Base-by-base conservation (phyloP, 2,888 invertebrate genomes). In the Dorcus parallelipipedus region DNA sequence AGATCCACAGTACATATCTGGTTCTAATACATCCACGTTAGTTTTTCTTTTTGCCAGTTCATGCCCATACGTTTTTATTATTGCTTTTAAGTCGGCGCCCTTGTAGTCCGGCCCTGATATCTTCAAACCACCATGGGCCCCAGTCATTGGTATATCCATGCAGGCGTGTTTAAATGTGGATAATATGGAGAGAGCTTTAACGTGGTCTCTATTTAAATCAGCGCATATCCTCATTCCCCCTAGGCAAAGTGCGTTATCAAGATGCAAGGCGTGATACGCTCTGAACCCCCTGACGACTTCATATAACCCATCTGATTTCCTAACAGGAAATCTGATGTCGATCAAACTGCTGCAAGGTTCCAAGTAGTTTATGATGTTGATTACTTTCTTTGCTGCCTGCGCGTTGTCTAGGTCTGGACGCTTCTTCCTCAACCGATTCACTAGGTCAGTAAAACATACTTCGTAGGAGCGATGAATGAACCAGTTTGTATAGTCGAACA, bases 401-500 rank as follows among this genome's bases (percentile, higher is more conserved):
- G 61, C 49, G 6, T 62, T 55, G 38, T 40, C 63, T 4, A 67
- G 57, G 9, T 49, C 54, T 7, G 63, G 54, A 9, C 66, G 51
- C 4, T 26, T 43, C 6, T 54, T 52, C 55, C 63, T 42, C 40
- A 75, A 52, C 10, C 65, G 59, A 3, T 70, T 55, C 9, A 74
- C 70, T 38, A 78, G 64, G 40, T 67, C 67, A 1, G 70, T 64
- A 64, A 74, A 76, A 17, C 70, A 56, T 1, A 70, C 59, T 59
- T 76, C 73, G 56, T 74, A 74, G 6, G 75, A 71, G 52, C 66
- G 64, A 59, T 77, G 76, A 3, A 76, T 58, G 62, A 69, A 78
- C 73, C 77, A 78, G 52, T 75, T 75, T 1, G 72, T 68, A 50
- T 71, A 72, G 56, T 77, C 76, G 60, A 71, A 73, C 26, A 76